Evolutionary conservation across 2,888 invertebrate species (phyloP).

Genomic region (Pollenia griseotomentosa): DNA sequence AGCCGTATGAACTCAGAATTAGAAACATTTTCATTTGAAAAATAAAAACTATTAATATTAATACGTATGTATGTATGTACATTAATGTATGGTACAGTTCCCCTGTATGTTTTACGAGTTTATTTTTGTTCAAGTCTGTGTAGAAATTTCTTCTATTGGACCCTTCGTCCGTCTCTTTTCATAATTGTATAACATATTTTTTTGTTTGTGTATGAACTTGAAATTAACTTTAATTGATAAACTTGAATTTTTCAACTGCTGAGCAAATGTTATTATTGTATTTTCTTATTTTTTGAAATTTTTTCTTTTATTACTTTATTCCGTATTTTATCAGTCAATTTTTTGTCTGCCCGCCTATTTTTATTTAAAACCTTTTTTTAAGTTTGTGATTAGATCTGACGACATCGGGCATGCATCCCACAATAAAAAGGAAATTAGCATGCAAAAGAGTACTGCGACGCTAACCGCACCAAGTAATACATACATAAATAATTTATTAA

Average conservation of each 20-base stretch:
- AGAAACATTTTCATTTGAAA: no score
- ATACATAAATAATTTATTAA: not conserved
- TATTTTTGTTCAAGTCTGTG: not conserved
- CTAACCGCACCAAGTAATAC: not conserved
- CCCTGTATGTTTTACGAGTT: not conserved
- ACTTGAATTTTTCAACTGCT: slow-evolving; percentile 59
- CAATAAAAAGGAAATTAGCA: slow-evolving; percentile 14
- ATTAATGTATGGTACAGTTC: not conserved
- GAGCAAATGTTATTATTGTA: slow-evolving; percentile 3
- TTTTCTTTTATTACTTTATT: slow-evolving; percentile 37
- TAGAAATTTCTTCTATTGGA: not conserved
- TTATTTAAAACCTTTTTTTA: slow-evolving; percentile 2
- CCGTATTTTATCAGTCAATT: slow-evolving; percentile 2
- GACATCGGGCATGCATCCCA: slow-evolving; percentile 4
- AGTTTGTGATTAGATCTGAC: slow-evolving; percentile 43
- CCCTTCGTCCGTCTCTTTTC: not conserved
- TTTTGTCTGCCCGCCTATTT: not conserved
- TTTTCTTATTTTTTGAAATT: slow-evolving; percentile 20
- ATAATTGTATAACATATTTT: not conserved
- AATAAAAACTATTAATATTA: no score
- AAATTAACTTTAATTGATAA: slow-evolving; percentile 68
- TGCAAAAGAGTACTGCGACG: not conserved
- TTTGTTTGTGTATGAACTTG: slow-evolving; percentile 50
- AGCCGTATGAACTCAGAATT: no score
- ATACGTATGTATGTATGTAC: not conserved